Evolutionary conservation across 2,888 invertebrate genomes (phyloP).

Genomic region (Iphiclides podalirius): DNA sequence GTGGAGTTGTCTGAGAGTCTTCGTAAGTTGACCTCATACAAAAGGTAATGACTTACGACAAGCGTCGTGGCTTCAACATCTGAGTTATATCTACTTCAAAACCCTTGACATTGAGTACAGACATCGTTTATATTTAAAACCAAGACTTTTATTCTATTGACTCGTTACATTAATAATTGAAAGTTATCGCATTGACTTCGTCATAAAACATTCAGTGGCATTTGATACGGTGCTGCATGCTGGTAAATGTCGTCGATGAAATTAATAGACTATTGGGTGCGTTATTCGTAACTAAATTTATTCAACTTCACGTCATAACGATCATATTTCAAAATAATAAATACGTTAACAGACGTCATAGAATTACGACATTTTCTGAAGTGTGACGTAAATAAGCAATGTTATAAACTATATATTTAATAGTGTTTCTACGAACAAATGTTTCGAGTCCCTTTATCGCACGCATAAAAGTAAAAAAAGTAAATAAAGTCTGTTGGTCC

Average conservation of each 20-base stretch:
- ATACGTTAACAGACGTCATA: too few relatives aligned
- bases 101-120: too few relatives aligned
- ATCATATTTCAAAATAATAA: background rate
- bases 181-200: background rate
- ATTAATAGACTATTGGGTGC: background rate
- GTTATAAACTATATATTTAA: too few relatives aligned
- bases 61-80: constrained; percentile 3
- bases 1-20: constrained; percentile 18
- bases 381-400: too few relatives aligned
- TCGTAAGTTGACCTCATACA: constrained; percentile 13
- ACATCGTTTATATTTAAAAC: too few relatives aligned
- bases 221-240: background rate
- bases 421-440: too few relatives aligned
- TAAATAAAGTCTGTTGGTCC: too few relatives aligned
- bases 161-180: too few relatives aligned
- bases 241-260: background rate
- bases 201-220: background rate
- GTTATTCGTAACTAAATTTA: background rate
- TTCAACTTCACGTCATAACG: background rate
- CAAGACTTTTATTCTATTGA: too few relatives aligned
- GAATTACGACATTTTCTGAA: too few relatives aligned
- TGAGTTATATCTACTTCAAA: background rate
- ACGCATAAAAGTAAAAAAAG: too few relatives aligned
- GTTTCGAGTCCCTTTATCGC: too few relatives aligned
- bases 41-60: constrained; percentile 13